These are phyloP conservation scores for Rafetus swinhoei DNA, from an alignment of 2,113 vertebrate genomes.

Conservation along the genomic window DNA sequence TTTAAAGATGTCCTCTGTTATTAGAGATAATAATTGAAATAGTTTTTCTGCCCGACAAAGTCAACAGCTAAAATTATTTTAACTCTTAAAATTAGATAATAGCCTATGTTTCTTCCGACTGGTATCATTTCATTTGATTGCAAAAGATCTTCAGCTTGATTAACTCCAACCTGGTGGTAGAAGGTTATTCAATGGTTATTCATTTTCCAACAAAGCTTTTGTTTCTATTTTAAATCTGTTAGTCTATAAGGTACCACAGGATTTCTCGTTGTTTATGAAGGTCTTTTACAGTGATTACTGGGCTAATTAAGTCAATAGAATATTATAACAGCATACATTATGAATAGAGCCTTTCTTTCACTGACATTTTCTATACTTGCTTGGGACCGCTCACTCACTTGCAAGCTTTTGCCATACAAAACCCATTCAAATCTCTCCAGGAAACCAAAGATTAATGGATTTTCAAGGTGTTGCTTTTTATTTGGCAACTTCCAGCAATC, in stretches of 20 bases:
- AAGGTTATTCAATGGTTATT: conserved; percentile 51
- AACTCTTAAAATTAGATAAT: conserved; percentile 67
- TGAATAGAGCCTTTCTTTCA: not conserved
- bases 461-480: not conserved
- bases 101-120: conserved; percentile 65
- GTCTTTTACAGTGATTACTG: not conserved
- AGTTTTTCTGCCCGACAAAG: conserved; percentile 49
- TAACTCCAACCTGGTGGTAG: conserved; percentile 64
- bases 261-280: no score
- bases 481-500: not conserved
- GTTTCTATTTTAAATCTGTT: no score
- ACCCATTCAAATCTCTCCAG: fast-evolving
- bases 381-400: not conserved
- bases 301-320: not conserved
- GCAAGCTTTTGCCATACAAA: not conserved
- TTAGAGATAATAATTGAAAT: conserved; percentile 54
- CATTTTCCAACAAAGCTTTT: conserved; percentile 16
- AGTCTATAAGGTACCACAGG: no score
- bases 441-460: fast-evolving
- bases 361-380: not conserved
- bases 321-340: fast-evolving
- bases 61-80: conserved; percentile 64
- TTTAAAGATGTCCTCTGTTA: conserved; percentile 63
- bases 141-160: conserved; percentile 67
- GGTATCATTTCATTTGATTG: conserved; percentile 70